Evolutionary conservation across 2,113 vertebrate genomes (phyloP).

Genomic region (Indicator indicator): DNA sequence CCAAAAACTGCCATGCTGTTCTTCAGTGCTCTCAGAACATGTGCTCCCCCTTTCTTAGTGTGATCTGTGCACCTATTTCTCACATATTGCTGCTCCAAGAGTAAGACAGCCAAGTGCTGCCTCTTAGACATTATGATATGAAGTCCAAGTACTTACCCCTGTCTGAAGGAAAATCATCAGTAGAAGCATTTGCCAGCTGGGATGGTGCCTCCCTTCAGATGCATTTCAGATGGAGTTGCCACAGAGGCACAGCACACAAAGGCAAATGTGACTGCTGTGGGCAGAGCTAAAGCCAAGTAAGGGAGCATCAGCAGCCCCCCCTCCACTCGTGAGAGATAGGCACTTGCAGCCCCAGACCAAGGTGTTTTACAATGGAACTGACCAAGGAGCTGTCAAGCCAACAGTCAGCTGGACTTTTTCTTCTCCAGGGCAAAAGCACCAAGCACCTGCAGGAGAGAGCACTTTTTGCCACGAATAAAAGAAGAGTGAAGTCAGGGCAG

Average conservation of each 20-base stretch:
- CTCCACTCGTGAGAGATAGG: fast-evolving
- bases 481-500: background rate
- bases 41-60: background rate
- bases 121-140: background rate
- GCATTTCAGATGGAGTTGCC: background rate
- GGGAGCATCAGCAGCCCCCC: background rate
- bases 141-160: background rate
- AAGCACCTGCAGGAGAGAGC: background rate
- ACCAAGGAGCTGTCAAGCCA: background rate
- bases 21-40: background rate
- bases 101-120: background rate
- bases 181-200: background rate
- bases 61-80: background rate
- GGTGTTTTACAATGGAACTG: background rate
- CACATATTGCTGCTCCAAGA: background rate
- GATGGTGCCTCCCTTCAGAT: background rate
- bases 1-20: background rate
- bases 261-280: background rate
- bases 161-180: background rate
- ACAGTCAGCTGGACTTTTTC: background rate
- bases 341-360: background rate
- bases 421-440: background rate
- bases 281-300: background rate
- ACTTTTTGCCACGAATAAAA: background rate
- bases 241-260: background rate